phyloP scores from a whole-genome alignment of 2,888 invertebrate genomes.

The Drepana falcataria region DNA sequence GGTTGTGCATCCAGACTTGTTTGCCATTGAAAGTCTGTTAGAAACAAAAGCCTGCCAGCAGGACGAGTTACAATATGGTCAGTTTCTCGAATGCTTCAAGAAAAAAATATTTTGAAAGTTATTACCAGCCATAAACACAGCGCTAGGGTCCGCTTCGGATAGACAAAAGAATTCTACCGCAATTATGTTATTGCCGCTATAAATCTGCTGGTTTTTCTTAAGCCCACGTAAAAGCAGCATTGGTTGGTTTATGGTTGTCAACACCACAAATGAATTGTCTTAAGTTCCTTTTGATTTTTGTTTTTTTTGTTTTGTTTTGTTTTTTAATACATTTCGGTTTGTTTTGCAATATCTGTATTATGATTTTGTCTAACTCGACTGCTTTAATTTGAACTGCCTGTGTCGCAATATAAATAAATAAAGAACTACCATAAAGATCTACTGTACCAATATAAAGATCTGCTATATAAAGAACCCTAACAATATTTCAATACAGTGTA shows the following conservation, averaged over 20 bases:
- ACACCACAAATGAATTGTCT: conserved; percentile 52
- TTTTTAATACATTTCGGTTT: too few relatives aligned
- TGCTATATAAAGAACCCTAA: too few relatives aligned
- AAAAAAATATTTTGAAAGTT: conserved; percentile 45
- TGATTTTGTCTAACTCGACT: conserved; percentile 4
- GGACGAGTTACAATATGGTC: conserved; percentile 45
- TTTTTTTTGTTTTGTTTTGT: too few relatives aligned
- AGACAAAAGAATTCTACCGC: conserved; percentile 59
- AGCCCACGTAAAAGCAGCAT: conserved; percentile 26
- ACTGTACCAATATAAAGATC: too few relatives aligned
- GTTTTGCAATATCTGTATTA: too few relatives aligned
- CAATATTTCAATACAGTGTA: too few relatives aligned
- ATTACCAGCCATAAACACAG: conserved; percentile 48
- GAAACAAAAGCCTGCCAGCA: conserved; percentile 36
- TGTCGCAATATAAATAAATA: background rate
- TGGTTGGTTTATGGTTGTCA: conserved; percentile 54
- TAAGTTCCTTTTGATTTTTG: conserved; percentile 18
- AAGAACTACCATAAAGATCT: too few relatives aligned
- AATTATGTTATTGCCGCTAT: conserved; percentile 61
- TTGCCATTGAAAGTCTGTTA: conserved; percentile 23
- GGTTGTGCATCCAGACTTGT: conserved; percentile 18
- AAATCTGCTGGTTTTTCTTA: conserved; percentile 48
- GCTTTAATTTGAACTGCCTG: background rate
- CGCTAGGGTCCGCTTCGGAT: conserved; percentile 32
- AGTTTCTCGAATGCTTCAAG: conserved; percentile 40